phyloP scores from a whole-genome alignment of 2,797 vertebrate genomes.

The Sylvia borin region DNA sequence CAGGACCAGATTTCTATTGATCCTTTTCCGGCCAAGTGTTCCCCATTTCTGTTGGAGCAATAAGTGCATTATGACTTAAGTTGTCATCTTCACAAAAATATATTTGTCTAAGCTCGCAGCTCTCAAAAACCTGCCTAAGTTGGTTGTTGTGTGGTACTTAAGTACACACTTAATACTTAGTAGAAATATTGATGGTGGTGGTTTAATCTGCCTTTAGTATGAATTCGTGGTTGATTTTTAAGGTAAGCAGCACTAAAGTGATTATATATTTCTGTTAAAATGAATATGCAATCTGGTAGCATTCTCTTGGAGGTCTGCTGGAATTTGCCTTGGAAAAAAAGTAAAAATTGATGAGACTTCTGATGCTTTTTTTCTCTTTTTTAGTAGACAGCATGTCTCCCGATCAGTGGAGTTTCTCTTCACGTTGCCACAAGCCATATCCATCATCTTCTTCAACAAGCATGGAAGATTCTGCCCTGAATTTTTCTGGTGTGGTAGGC shows the following conservation, averaged over 20 bases:
- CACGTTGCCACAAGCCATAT: slow-evolving; percentile 70
- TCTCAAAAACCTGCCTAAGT: not conserved
- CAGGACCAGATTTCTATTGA: not conserved
- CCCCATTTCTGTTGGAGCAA: not conserved
- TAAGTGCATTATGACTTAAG: not conserved
- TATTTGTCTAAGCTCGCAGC: not conserved
- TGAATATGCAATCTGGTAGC: not conserved
- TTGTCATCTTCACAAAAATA: not conserved
- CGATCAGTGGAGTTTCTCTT: slow-evolving; percentile 73
- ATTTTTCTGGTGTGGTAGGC: not conserved
- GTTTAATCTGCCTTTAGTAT: not conserved
- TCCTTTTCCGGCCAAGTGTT: not conserved
- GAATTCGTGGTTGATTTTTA: not conserved
- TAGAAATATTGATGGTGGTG: not conserved
- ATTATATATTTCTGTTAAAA: not conserved
- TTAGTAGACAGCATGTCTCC: slow-evolving; percentile 73
- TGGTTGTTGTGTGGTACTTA: not conserved
- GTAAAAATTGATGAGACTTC: not conserved
- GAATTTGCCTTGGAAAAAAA: not conserved
- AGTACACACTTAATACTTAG: not conserved
- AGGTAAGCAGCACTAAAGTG: not conserved
- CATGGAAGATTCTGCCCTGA: slow-evolving; percentile 26
- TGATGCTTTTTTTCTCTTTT: slow-evolving; percentile 11
- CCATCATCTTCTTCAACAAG: slow-evolving; percentile 43
- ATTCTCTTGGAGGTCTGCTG: not conserved